Evolutionary conservation across 2,113 vertebrate genomes (phyloP).

Genomic region (Psilopsiagon aymara): DNA sequence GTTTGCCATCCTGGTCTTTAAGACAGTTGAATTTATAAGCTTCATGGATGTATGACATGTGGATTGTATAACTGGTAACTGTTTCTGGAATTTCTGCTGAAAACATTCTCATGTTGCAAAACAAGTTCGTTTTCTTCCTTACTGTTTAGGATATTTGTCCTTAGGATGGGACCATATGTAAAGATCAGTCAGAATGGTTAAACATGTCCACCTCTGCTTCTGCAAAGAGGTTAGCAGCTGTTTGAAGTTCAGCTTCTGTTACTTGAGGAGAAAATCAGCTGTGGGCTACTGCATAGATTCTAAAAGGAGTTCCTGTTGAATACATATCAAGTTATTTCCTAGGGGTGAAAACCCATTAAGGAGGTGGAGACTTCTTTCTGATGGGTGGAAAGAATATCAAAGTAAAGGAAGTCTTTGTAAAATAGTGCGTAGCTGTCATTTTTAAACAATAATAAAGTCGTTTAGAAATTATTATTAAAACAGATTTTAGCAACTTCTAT

Average conservation of each 20-base stretch:
- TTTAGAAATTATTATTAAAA: neutral
- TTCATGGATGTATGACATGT: neutral
- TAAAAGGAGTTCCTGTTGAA: neutral
- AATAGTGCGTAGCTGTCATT: neutral
- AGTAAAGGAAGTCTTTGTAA: neutral
- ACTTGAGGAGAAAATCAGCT: neutral
- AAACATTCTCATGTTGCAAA: neutral
- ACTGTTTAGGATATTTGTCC: neutral
- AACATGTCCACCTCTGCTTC: neutral
- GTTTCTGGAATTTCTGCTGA: neutral
- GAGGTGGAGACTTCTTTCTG: neutral
- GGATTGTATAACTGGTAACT: neutral
- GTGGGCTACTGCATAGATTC: neutral
- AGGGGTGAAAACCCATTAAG: neutral
- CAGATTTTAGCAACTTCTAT: neutral
- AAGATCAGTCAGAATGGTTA: neutral
- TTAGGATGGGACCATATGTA: neutral
- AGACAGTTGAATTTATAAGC: neutral
- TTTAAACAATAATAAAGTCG: fast-evolving
- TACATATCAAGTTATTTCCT: neutral
- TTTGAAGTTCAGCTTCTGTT: neutral
- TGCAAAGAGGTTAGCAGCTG: neutral
- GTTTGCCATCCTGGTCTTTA: neutral
- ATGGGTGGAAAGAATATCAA: neutral
- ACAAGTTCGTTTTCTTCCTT: neutral